Percentiles rank a stretch among this genome's conserved stretches.
Evolutionary conservation across 2,113 vertebrate species (phyloP).

Genomic region (Parus major): DNA sequence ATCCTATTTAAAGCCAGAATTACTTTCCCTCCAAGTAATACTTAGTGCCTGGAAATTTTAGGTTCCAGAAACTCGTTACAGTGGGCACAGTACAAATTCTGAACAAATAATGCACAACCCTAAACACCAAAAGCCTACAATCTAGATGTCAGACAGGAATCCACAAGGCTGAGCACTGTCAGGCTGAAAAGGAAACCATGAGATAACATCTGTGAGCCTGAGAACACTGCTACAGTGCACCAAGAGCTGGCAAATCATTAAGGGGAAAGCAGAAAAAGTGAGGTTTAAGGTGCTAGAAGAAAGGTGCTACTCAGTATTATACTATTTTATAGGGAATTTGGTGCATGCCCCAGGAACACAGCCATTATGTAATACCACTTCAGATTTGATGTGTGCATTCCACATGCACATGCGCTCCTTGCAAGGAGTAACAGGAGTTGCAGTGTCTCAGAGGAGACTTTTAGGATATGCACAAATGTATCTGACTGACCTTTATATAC

Average conservation of each 20-base stretch:
- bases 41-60: not conserved
- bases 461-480: conserved; percentile 15
- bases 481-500: conserved; percentile 48
- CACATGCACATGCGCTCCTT: conserved; percentile 47
- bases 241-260: not conserved
- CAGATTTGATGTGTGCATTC: conserved; percentile 36
- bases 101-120: not conserved
- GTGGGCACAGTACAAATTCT: not conserved
- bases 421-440: conserved; percentile 15
- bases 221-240: not conserved
- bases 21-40: not conserved
- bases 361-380: not conserved
- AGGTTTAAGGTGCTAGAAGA: conserved; percentile 24
- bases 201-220: conserved; percentile 22
- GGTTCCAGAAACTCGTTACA: not conserved
- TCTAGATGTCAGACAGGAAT: not conserved
- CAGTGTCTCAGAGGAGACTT: conserved; percentile 33
- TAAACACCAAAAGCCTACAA: not conserved
- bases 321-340: not conserved
- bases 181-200: conserved; percentile 25
- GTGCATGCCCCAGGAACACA: conserved; percentile 36
- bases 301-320: conserved; percentile 1
- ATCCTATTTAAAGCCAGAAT: not conserved
- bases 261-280: not conserved
- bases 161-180: not conserved